Evolutionary conservation across 2,888 invertebrate species (phyloP).

Genomic region (Amblyteles armatorius): DNA sequence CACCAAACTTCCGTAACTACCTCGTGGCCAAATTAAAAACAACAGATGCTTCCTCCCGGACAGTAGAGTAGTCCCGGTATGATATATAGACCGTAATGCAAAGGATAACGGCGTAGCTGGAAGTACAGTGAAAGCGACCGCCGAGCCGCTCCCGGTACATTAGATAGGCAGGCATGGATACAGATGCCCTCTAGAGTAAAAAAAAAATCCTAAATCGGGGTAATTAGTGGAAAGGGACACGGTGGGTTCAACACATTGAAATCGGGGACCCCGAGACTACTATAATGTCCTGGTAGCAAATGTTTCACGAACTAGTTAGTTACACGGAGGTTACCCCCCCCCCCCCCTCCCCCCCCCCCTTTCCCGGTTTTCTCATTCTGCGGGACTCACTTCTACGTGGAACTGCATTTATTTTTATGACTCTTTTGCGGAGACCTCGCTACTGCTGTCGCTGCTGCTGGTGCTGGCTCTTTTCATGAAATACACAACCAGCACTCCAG

Average conservation of each 20-base stretch:
- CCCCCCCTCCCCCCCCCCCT: conserved; percentile 23
- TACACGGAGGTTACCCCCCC: conserved; percentile 42
- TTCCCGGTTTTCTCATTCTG: conserved; percentile 56
- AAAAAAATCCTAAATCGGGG: conserved; percentile 73
- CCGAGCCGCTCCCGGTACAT: conserved; percentile 65
- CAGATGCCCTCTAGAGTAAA: conserved; percentile 66
- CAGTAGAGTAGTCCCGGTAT: conserved; percentile 5
- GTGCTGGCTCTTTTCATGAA: conserved; percentile 65
- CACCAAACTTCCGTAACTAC: conserved; percentile 51
- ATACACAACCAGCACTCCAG: conserved; percentile 52
- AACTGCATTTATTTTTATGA: conserved; percentile 71
- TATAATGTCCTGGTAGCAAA: conserved; percentile 60
- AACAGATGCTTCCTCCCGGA: conserved; percentile 62
- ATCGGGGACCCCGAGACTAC: conserved; percentile 51
- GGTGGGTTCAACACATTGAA: conserved; percentile 12
- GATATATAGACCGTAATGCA: conserved; percentile 17
- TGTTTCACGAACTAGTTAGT: conserved; percentile 67
- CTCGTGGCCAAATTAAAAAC: conserved; percentile 65
- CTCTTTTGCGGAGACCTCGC: conserved; percentile 68
- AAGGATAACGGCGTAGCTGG: conserved; percentile 3
- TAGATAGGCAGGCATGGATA: conserved; percentile 70
- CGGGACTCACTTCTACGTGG: conserved; percentile 49
- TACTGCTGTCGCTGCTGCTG: conserved; percentile 28
- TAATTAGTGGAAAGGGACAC: conserved; percentile 71
- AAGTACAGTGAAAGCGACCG: conserved; percentile 55